Evolutionary conservation across 2,113 vertebrate species (phyloP), one percentile per base, ranked within the genome.

Genomic region (Oplegnathus fasciatus): DNA sequence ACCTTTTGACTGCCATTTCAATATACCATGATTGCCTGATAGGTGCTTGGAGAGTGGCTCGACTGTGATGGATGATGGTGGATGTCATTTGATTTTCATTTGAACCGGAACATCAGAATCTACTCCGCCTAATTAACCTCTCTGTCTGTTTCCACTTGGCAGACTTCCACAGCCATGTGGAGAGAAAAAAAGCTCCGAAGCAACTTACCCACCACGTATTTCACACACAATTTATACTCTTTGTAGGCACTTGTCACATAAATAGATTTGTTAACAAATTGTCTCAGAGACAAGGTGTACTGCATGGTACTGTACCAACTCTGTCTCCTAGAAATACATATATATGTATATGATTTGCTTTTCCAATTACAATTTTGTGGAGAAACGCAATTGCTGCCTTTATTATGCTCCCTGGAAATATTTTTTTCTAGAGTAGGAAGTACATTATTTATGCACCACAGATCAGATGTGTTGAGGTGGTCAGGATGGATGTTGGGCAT

Each of bases 91-190:
- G 88, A 91, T 92, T 94, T 94, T 93, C 78, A 91, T 84, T 92
- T 89, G 90, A 94, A 93, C 84, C 28, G 9, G 76, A 92, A 92
- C 90, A 88, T 87, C 83, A 91, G 86, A 92, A 94, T 91, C 89
- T 89, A 94, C 94, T 94, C 84, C 67, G 79, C 86, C 89, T 94
- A 94, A 95, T 95, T 93, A 95, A 93, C 90, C 92, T 92, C 88
- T 89, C 78, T 86, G 88, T 92, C 78, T 87, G 68, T 86, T 87
- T 87, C 87, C 81, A 84, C 86, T 84, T 86, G 84, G 86, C 78
- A 82, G 76, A 84, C 68, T 70, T 89, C 83, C 70, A 71, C 57
- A 50, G 75, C 32, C 82, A 68, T 15, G 46, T 52, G 48, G 74
- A 72, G 61, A 28, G n/a, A 46, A 24, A 69, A 30, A 26, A 42